Evolutionary conservation across 2,113 vertebrate genomes (phyloP), one percentile per base, ranked within the genome.

Genomic region (Poeciliopsis prolifica): DNA sequence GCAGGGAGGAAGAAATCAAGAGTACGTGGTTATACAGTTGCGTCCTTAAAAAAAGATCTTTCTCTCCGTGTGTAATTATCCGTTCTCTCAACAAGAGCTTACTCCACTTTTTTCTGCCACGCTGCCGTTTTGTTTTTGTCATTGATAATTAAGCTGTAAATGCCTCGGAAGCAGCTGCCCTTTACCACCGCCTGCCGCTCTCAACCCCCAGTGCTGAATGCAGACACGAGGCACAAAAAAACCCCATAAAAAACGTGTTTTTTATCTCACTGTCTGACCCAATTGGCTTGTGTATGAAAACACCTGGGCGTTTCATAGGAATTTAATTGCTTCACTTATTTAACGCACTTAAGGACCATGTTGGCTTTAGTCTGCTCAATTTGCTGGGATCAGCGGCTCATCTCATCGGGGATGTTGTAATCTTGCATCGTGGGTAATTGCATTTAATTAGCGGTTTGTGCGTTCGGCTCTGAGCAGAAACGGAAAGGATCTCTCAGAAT

Each of bases 291-390:
- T 74, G 66, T 85, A 82, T 69, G 74, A 76, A 88, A 92, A 91
- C 90, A 95, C 90, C 92, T 93, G 92, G 88, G 82, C 73, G 72
- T 90, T 87, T 86, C 84, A 92, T 92, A 88, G 80, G 80, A 86
- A 89, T 92, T 71, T 92, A 93, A 94, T 93, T 93, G 90, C 91
- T 86, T 89, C 89, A 90, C 88, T 91, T 89, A 88, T 88, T 93
- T 92, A 87, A 88, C 86, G 88, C 84, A 84, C 89, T 92, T 88
- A 88, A 92, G 83, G 83, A 70, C 85, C 81, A 63, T 75, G 85
- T 90, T 86, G 86, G 82, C 88, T 90, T 89, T 73, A 75, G 74
- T 83, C 72, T 44, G 79, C 87, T 91, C 86, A 86, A 86, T 91
- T 88, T 91, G 87, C 86, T 71, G 81, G 81, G 86, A 88, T 91